These are phyloP conservation scores for Brachyalestes nurse DNA, from an alignment of 2,797 vertebrate species.

Conservation along the genomic window DNA sequence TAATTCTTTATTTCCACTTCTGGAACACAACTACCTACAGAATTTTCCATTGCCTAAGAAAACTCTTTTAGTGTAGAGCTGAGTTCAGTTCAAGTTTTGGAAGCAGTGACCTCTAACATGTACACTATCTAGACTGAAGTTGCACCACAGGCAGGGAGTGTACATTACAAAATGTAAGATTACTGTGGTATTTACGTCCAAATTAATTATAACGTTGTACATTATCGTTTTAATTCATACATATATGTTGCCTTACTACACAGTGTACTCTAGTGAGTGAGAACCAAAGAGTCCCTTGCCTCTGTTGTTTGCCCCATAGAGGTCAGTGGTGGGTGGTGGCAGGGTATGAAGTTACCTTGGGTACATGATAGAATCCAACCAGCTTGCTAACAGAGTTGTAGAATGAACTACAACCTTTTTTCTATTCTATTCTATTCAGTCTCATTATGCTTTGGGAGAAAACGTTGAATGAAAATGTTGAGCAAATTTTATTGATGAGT, in stretches of 20 bases:
- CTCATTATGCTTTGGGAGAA: not conserved
- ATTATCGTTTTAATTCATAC: not conserved
- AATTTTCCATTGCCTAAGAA: not conserved
- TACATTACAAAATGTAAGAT: not conserved
- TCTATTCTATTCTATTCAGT: slow-evolving; percentile 5
- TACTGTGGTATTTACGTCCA: too few species aligned
- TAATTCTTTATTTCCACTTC: not conserved
- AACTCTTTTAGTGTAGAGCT: not conserved
- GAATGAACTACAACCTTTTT: not conserved
- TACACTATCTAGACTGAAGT: not conserved
- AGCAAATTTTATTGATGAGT: too few species aligned
- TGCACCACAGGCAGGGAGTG: not conserved
- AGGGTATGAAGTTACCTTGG: slow-evolving; percentile 97
- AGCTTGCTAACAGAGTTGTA: slow-evolving; percentile 73
- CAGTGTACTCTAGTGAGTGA: not conserved
- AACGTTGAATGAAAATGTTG: not conserved
- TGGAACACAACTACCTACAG: not conserved
- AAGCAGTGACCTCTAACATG: not conserved
- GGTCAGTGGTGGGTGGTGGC: slow-evolving; percentile 91
- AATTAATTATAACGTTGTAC: not conserved
- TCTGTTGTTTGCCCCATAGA: slow-evolving; percentile 65
- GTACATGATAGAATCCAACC: slow-evolving; percentile 97
- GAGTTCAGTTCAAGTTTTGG: not conserved
- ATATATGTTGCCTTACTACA: not conserved
- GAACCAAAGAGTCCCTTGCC: slow-evolving; percentile 37